These are phyloP conservation scores for Caenorhabditis sp. DNA, from an alignment of 2,888 invertebrate genomes.

Conservation along the genomic window DNA sequence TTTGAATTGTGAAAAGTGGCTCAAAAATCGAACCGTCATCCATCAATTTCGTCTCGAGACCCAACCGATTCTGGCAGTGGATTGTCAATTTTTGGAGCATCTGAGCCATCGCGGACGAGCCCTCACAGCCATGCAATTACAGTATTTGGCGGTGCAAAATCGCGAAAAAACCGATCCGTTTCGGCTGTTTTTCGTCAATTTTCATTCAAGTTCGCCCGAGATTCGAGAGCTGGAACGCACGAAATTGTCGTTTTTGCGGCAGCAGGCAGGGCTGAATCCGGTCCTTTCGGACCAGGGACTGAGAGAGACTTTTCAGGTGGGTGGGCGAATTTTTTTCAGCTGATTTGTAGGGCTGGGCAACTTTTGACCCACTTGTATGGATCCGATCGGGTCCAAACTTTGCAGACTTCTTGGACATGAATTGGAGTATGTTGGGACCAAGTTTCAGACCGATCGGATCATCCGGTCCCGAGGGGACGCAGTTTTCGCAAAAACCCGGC, in stretches of 20 bases:
- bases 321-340: too few species aligned
- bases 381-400: too few species aligned
- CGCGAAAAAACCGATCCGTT: slow-evolving; percentile 64
- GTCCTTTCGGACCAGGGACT: slow-evolving; percentile 9
- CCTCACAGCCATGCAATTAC: slow-evolving; percentile 72
- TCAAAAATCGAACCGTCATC: neutral
- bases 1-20: slow-evolving; percentile 2
- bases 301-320: neutral
- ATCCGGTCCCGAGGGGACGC: too few species aligned
- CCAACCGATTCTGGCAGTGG: slow-evolving; percentile 69
- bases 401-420: too few species aligned
- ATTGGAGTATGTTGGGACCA: too few species aligned
- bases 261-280: slow-evolving; percentile 1
- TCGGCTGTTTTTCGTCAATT: slow-evolving; percentile 72
- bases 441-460: too few species aligned
- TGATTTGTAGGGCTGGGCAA: too few species aligned
- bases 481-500: too few species aligned
- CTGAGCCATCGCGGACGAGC: slow-evolving; percentile 69
- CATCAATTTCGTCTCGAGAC: slow-evolving; percentile 39
- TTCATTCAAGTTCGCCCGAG: slow-evolving; percentile 32
- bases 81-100: slow-evolving; percentile 73
- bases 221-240: slow-evolving; percentile 12
- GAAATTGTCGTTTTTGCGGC: slow-evolving; percentile 4
- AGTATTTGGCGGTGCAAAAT: slow-evolving; percentile 66
- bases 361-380: too few species aligned